These are phyloP conservation scores for Wiebesia pumilae DNA, from an alignment of 1,140 invertebrate genomes.

Conservation along the genomic window DNA sequence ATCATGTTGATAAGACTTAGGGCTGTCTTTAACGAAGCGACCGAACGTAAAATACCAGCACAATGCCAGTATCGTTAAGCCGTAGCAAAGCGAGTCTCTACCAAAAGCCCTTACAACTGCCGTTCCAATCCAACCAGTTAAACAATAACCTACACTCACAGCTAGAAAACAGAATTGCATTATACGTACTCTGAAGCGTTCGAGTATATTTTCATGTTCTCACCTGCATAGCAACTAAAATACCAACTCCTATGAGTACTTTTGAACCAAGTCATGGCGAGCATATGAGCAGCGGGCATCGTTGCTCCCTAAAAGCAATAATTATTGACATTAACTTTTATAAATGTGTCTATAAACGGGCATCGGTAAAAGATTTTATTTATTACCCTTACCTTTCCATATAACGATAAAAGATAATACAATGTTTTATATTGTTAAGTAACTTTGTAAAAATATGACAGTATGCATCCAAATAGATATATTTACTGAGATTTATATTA, in stretches of 20 bases:
- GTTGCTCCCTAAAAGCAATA: slow-evolving; percentile 73
- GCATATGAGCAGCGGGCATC: slow-evolving; percentile 78
- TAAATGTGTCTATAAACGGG: background rate
- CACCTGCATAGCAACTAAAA: slow-evolving; percentile 78
- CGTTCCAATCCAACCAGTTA: slow-evolving; percentile 77
- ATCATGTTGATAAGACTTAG: slow-evolving; percentile 72
- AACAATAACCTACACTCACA: slow-evolving; percentile 77
- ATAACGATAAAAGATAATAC: no score
- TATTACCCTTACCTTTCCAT: no score
- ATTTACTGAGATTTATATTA: no score
- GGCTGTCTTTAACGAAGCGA: slow-evolving; percentile 80
- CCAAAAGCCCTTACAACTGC: slow-evolving; percentile 75
- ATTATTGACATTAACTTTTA: background rate
- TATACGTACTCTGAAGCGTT: background rate
- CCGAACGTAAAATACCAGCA: slow-evolving; percentile 83
- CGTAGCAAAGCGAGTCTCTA: slow-evolving; percentile 78
- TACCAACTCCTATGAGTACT: slow-evolving; percentile 77
- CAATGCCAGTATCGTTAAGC: slow-evolving; percentile 75
- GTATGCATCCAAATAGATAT: no score
- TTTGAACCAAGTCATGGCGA: slow-evolving; percentile 79
- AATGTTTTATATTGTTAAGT: no score
- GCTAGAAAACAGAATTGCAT: slow-evolving; percentile 63
- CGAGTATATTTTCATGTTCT: slow-evolving; percentile 9
- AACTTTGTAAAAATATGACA: no score
- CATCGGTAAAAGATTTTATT: background rate